Base-by-base conservation (phyloP, 2,113 vertebrate genomes). In the Bufo bufo region DNA sequence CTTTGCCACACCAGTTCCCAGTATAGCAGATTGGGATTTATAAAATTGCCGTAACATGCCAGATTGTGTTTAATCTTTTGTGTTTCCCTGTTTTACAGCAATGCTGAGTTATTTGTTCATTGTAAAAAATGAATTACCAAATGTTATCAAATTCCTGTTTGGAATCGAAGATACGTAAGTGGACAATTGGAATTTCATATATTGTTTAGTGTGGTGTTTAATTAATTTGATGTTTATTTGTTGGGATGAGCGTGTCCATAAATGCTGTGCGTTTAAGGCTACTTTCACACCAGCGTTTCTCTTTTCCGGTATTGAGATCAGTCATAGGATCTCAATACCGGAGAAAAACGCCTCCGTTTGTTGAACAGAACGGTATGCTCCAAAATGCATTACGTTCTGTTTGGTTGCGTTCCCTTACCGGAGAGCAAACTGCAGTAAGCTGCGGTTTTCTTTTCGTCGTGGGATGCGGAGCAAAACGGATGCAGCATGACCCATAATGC, bases 81-180 rank as follows among this genome's bases (percentile, higher is more conserved):
- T 54, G 20, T 49, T 65, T 66, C 33, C 56, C 90, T 92, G 89
- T 63, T 81, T 85, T 71, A 45, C 94, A 99, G 98, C 97, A 86
- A 99, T 99, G 95, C 94, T 98, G 94, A 98, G 97, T 92, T 99
- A 99, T 93, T 95, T 99, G 90, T 99, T 98, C 93, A 99, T 99
- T 87, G 97, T 99, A 47, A 99, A 98, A 95, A 97, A 96, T 89
- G 98, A 99, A 92, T 96, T 99, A 78, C 98, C 98, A 77, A 93
- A 97, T 92, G 97, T 98, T 92, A 97, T 99, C 91, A 96, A 97
- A 85, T 95, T 94, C 84, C 93, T 96, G 11, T 93, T 94, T 87
- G 94, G 93, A 93, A 0, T 93, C 90, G 93, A 94, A 71, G 94
- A 95, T 87, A 0, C 14, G 94, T 96, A 94, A 95, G 95, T 94